Conservation (phyloP, 37 sponge, comb jelly and placozoan species). For the Theonella swinhoei region DNA sequence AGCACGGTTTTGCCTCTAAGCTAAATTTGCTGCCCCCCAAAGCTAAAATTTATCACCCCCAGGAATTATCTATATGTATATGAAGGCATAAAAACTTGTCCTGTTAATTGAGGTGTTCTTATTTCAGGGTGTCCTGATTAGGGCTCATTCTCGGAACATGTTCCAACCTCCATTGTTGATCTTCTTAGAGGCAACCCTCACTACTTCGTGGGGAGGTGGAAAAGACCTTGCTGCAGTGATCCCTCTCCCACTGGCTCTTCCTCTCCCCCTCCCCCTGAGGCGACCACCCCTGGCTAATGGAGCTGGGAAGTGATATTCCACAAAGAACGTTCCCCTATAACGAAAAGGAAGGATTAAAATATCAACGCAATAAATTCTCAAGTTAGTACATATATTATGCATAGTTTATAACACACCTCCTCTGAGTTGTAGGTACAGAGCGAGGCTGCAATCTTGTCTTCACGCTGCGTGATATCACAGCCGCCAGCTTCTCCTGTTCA, state of each 20-base stretch:
- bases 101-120: not conserved
- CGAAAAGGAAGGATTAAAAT: not conserved
- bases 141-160: not conserved
- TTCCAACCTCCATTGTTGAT: slow-evolving; percentile 44
- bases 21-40: too few relatives aligned
- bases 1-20: too few relatives aligned
- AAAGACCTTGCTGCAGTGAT: not conserved
- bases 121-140: not conserved
- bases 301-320: slow-evolving; percentile 75
- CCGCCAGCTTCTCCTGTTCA: not conserved
- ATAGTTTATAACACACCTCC: too few relatives aligned
- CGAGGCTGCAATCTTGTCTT: too few relatives aligned
- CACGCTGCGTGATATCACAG: not conserved
- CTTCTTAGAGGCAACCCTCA: slow-evolving; percentile 69
- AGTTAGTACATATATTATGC: too few relatives aligned
- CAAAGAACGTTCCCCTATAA: slow-evolving; percentile 57
- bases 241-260: not conserved
- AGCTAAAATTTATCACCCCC: too few relatives aligned
- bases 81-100: not conserved
- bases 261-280: not conserved
- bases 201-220: slow-evolving; percentile 32
- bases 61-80: too few relatives aligned
- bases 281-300: not conserved
- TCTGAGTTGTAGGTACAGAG: too few relatives aligned
- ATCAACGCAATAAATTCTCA: not conserved